phyloP scores from a whole-genome alignment of 1,140 invertebrate species.

The Drosophila sp. region DNA sequence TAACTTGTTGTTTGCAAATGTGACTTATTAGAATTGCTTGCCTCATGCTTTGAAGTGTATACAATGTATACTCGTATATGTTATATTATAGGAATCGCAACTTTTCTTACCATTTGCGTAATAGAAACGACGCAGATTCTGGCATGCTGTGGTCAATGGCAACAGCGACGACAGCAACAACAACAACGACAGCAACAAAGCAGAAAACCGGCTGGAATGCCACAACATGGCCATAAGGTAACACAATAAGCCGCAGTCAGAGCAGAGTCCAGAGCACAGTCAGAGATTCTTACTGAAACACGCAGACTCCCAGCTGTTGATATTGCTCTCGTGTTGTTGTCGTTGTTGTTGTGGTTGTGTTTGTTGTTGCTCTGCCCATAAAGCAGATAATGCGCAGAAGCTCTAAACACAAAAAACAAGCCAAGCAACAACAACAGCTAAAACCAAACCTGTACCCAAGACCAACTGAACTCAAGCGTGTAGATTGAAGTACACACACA shows the following conservation, averaged over 20 bases:
- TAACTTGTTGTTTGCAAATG: not conserved
- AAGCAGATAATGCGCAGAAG: conserved; percentile 74
- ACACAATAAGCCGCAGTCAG: conserved; percentile 60
- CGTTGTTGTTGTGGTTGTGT: conserved; percentile 16
- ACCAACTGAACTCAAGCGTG: conserved; percentile 61
- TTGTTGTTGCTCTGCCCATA: conserved; percentile 11
- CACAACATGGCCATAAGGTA: conserved; percentile 67
- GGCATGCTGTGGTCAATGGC: conserved; percentile 60
- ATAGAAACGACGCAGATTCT: conserved; percentile 58
- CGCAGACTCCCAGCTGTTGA: conserved; percentile 53
- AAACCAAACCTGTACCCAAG: conserved; percentile 66
- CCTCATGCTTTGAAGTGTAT: conserved; percentile 20
- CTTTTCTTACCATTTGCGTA: conserved; percentile 56
- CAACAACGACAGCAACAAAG: not conserved
- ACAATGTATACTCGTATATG: conserved; percentile 8
- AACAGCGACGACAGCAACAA: conserved; percentile 9
- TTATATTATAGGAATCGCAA: conserved; percentile 32
- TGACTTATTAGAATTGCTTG: conserved; percentile 31
- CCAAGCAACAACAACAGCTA: conserved; percentile 26
- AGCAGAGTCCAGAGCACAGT: conserved; percentile 17
- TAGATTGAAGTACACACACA: not conserved
- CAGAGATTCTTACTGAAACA: conserved; percentile 25
- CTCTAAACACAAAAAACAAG: conserved; percentile 25
- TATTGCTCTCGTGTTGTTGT: conserved; percentile 4
- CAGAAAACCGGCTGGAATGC: conserved; percentile 68